Percentiles rank a stretch among this genome's conserved stretches.
Conservation (phyloP, 2,888 invertebrate genomes). For the Acronicta alni region DNA sequence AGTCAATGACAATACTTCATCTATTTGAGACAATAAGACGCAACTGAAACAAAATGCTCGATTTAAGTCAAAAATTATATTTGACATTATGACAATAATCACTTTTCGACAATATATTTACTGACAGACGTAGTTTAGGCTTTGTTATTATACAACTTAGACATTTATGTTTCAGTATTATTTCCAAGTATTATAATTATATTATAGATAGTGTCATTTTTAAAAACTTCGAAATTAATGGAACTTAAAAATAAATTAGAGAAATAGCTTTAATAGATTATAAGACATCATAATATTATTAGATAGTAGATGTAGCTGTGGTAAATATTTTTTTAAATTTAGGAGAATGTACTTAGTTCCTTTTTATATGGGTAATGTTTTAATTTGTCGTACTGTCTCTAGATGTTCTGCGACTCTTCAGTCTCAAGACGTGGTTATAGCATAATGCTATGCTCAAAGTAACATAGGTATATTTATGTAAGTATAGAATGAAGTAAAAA, state of each 20-base stretch:
- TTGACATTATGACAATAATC: conserved; percentile 53
- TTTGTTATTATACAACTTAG: conserved; percentile 57
- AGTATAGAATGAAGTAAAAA: conserved; percentile 42
- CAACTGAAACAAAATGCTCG: neutral
- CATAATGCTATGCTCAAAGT: conserved; percentile 77
- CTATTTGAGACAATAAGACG: conserved; percentile 11
- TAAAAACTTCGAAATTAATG: conserved; percentile 36
- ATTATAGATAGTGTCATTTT: conserved; percentile 31
- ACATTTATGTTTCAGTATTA: conserved; percentile 42
- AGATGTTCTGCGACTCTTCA: conserved; percentile 39
- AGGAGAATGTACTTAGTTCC: conserved; percentile 42
- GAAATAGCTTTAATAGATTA: conserved; percentile 85
- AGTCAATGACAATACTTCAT: conserved; percentile 11
- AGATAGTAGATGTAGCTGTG: conserved; percentile 57
- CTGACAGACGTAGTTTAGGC: conserved; percentile 61
- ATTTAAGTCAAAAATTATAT: conserved; percentile 13
- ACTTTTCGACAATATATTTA: conserved; percentile 67
- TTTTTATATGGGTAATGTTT: conserved; percentile 44
- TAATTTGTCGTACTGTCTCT: conserved; percentile 35
- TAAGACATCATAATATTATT: conserved; percentile 66
- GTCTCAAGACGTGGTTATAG: conserved; percentile 57
- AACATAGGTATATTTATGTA: conserved; percentile 55
- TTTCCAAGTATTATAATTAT: conserved; percentile 16
- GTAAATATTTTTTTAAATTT: conserved; percentile 55
- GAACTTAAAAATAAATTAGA: conserved; percentile 72